Conservation (phyloP, 2,888 invertebrate genomes). For the Hypena proboscidalis region DNA sequence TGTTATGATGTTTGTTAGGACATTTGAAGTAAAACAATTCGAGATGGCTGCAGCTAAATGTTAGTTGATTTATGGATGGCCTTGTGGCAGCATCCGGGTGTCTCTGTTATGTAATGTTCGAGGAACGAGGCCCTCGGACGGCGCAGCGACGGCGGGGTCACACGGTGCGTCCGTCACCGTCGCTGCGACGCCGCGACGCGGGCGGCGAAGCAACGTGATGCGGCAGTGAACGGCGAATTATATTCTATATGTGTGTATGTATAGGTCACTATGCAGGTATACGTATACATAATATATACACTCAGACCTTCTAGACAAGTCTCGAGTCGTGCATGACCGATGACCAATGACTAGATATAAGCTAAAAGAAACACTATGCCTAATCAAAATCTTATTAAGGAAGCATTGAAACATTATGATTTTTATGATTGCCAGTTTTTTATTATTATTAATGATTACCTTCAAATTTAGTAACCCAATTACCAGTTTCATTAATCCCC, state of each 20-base stretch:
- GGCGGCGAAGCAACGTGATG: constrained; percentile 17
- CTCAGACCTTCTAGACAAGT: constrained; percentile 2
- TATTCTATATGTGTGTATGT: too few relatives aligned
- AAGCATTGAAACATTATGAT: too few relatives aligned
- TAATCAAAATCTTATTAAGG: too few relatives aligned
- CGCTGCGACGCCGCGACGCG: not conserved
- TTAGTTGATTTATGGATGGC: constrained; percentile 58
- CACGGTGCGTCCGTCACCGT: constrained; percentile 19
- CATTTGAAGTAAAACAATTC: constrained; percentile 19
- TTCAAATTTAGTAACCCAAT: too few relatives aligned
- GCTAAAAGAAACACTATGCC: not conserved
- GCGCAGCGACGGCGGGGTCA: constrained; percentile 7
- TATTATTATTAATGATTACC: too few relatives aligned
- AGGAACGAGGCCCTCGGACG: constrained; percentile 47
- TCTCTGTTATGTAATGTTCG: constrained; percentile 66
- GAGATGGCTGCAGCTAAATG: constrained; percentile 51
- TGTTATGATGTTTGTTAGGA: too few relatives aligned
- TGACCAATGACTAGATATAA: constrained; percentile 8
- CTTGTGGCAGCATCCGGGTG: constrained; percentile 77
- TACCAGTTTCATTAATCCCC: not conserved
- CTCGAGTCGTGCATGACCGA: constrained; percentile 8
- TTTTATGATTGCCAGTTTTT: too few relatives aligned
- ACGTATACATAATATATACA: constrained; percentile 7
- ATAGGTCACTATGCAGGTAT: too few relatives aligned
- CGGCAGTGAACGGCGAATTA: constrained; percentile 16